Conservation (phyloP, 2,888 invertebrate genomes). For the Atethmia centrago region DNA sequence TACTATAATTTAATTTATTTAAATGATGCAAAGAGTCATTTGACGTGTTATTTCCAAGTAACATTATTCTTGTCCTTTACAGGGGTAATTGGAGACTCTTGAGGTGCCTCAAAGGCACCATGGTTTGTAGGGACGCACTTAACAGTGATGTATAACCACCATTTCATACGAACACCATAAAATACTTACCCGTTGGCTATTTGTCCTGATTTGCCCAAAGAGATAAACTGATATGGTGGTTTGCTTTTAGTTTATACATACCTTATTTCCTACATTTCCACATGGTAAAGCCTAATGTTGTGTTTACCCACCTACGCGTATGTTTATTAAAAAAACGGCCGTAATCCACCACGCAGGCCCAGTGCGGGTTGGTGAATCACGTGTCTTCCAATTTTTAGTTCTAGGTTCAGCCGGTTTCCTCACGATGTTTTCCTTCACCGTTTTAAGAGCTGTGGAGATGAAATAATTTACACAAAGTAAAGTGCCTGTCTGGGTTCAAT, state of each 20-base stretch:
- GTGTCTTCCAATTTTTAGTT: too few species aligned
- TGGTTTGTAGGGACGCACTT: slow-evolving; percentile 39
- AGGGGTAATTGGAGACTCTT: slow-evolving; percentile 42
- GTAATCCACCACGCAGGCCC: too few species aligned
- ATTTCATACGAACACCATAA: slow-evolving; percentile 58
- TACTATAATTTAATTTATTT: not conserved
- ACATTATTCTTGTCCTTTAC: slow-evolving; percentile 35
- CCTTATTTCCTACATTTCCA: not conserved
- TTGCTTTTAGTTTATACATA: slow-evolving; percentile 36
- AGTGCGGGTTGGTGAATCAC: too few species aligned
- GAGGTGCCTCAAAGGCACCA: slow-evolving; percentile 31
- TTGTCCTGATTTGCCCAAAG: slow-evolving; percentile 52
- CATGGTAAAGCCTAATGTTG: too few species aligned
- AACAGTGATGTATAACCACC: slow-evolving; percentile 46
- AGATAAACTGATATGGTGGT: slow-evolving; percentile 44
- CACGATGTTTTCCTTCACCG: too few species aligned
- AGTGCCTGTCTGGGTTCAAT: too few species aligned
- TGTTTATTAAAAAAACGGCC: too few species aligned
- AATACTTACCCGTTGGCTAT: slow-evolving; percentile 48
- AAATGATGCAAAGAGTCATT: not conserved
- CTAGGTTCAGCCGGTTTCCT: too few species aligned
- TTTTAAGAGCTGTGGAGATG: too few species aligned
- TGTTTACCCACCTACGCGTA: too few species aligned
- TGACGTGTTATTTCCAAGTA: slow-evolving; percentile 9
- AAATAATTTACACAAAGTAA: too few species aligned